Conservation (phyloP, 1,140 invertebrate species). For the Mycetomoellerius zeteki region DNA sequence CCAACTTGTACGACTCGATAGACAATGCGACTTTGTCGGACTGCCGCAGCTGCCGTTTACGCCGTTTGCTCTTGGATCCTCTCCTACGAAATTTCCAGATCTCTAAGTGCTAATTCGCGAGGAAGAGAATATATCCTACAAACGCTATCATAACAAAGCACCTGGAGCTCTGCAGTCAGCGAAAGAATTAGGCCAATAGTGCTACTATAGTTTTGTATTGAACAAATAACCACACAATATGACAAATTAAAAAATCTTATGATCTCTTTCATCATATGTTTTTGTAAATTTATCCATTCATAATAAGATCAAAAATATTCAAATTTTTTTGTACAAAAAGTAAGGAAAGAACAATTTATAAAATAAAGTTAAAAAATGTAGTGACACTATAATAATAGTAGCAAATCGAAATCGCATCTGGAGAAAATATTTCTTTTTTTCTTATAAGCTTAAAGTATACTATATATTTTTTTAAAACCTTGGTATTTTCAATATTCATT, state of each 20-base stretch:
- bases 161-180: neutral
- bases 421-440: neutral
- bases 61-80: conserved; percentile 33
- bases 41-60: conserved; percentile 60
- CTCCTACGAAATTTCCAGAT: conserved; percentile 50
- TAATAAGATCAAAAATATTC: neutral
- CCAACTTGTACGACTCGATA: conserved; percentile 66
- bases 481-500: neutral
- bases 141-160: conserved; percentile 38
- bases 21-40: conserved; percentile 77
- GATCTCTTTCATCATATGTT: too few relatives aligned
- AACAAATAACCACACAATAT: neutral
- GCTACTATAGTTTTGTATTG: neutral
- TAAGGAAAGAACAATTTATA: neutral
- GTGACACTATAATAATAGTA: neutral
- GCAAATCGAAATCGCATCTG: neutral
- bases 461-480: neutral
- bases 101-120: conserved; percentile 69
- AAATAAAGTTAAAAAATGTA: neutral
- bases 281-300: neutral
- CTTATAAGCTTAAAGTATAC: neutral
- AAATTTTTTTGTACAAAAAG: neutral
- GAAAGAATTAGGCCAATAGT: conserved; percentile 9
- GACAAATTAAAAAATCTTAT: neutral
- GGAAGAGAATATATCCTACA: conserved; percentile 28